phyloP scores from a whole-genome alignment of 2,888 invertebrate genomes.

The Acanthosoma haemorrhoidale region DNA sequence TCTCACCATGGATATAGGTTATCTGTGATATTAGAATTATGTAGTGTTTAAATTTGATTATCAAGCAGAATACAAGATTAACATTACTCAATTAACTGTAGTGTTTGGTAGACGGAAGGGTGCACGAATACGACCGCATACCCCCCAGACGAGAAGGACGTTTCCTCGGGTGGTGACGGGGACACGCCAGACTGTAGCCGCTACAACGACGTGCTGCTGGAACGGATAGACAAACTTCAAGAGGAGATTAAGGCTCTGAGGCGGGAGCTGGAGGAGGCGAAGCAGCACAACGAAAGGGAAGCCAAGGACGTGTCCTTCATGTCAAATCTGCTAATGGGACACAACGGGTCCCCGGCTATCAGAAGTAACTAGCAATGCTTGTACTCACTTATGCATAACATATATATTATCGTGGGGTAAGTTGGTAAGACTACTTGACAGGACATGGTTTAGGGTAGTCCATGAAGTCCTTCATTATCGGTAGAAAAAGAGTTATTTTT shows the following conservation, averaged over 20 bases:
- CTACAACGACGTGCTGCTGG: slow-evolving; percentile 2
- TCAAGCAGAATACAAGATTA: no score
- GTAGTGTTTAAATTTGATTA: no score
- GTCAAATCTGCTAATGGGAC: not conserved
- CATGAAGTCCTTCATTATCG: no score
- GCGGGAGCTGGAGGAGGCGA: slow-evolving; percentile 10
- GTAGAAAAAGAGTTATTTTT: no score
- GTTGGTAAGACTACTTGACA: no score
- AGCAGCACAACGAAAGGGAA: slow-evolving; percentile 28
- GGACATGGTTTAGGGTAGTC: no score
- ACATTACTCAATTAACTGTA: no score
- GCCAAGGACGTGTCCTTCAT: slow-evolving; percentile 21
- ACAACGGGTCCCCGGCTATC: not conserved
- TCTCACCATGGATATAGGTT: no score
- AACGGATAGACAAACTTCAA: slow-evolving; percentile 17
- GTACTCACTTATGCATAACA: no score
- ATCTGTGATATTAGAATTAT: no score
- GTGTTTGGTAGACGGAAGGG: not conserved
- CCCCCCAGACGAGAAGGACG: not conserved
- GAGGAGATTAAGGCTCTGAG: slow-evolving; percentile 25
- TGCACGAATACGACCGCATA: no score
- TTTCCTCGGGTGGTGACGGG: not conserved
- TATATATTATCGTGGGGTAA: no score
- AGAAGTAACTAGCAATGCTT: not conserved
- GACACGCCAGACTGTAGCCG: slow-evolving; percentile 1